phyloP scores from a whole-genome alignment of 2,797 vertebrate genomes.

The Rhynchonycteris naso region DNA sequence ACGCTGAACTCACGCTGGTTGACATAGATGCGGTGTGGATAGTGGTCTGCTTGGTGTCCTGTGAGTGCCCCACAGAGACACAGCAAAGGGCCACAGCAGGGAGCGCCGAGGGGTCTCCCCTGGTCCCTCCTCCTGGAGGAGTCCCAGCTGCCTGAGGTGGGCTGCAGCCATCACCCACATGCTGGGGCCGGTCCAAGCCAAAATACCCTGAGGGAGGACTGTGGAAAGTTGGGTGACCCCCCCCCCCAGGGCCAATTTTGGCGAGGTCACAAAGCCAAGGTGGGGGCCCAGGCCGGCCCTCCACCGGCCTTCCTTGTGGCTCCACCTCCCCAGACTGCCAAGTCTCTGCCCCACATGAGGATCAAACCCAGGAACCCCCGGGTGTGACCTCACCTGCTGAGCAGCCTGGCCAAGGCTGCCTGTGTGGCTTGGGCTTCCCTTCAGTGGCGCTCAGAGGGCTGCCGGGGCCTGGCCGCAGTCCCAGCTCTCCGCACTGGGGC shows the following conservation, averaged over 20 bases:
- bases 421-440: background rate
- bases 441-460: background rate
- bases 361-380: background rate
- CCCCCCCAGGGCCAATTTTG: background rate
- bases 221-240: background rate
- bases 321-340: background rate
- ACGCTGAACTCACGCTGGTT: background rate
- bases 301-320: background rate
- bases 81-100: fast-evolving
- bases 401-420: background rate
- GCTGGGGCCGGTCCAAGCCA: background rate
- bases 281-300: background rate
- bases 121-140: background rate
- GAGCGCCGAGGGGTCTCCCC: fast-evolving
- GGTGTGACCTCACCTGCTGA: background rate
- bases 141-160: background rate
- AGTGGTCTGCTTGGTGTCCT: background rate
- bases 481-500: background rate
- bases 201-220: background rate
- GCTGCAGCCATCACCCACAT: background rate
- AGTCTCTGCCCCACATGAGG: background rate
- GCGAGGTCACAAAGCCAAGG: background rate
- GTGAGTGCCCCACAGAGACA: background rate
- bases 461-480: background rate
- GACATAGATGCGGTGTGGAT: background rate